Base-by-base conservation (phyloP, 1,140 invertebrate species). In the Papilio aristodemus region DNA sequence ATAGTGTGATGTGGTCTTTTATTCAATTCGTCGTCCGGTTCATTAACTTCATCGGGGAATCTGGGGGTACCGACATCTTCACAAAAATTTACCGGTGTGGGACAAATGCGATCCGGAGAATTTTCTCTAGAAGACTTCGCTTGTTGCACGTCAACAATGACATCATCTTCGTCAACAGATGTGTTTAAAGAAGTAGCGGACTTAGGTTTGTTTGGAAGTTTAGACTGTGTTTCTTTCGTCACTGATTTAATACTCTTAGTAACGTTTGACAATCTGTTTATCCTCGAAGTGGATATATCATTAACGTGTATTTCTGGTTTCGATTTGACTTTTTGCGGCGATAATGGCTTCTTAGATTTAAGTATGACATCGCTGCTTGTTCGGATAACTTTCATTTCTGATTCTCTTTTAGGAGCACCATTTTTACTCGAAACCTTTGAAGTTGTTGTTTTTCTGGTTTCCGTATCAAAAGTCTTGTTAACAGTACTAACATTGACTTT, bases 101-200 rank as follows among this genome's bases (percentile, higher is more conserved):
- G 94, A 77, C 93, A 94, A 71, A 94, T 92, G 39, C 93, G 92
- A 79, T 95, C 94, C 6, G 95, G 95, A 10, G 94, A 94, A 19
- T 94, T 94, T 82, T 95, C 95, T 41, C 95, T 81, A 0, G 95
- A 95, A 60, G 95, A 95, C 86, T 94, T 95, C 0, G 94, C 94
- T 79, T 94, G 93, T 80, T 95, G 93, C 22, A 94, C 88, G 70
- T 95, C 94, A 69, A 94, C 93, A 27, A 94, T 92, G 37, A 93
- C 80, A 72, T 92, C 91, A 74, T 92, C 84, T 78, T 93, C 78
- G 73, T 92, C 86, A n/a, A 58, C 76, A 14, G 82, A 76, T 57
- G 83, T 88, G 75, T 90, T 91, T 67, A 91, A 70, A n/a, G 88
- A 76, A 38, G 87, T 90, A 37, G 86, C 89, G 25, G 87, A 91